Base-by-base conservation (phyloP, 2,797 vertebrate genomes). In the Nasua narica region DNA sequence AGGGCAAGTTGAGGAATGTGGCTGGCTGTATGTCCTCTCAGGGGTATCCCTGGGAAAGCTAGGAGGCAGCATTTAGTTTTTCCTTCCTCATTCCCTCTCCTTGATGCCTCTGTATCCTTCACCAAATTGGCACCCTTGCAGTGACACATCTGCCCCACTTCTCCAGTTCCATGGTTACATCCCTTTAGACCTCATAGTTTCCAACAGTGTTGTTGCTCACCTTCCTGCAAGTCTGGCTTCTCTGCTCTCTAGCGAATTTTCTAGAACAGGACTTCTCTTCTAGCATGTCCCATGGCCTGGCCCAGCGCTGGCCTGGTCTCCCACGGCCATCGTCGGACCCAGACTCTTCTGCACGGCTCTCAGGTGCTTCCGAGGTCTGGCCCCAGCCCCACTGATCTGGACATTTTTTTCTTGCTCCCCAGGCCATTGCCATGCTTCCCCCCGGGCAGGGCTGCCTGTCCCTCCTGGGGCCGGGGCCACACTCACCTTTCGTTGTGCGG, bases 211-310 rank as follows among this genome's bases (percentile, higher is more conserved):
- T 92, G 52, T 62, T 35, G 70, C 43, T 8, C 32, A 3, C 56
- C n/a, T 91, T 85, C 60, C 56, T 90, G 40, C 62, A 48, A 40
- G 29, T 14, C 40, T 65, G 50, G 48, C 13, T 7, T 58, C 19
- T 56, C 60, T 46, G 56, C 15, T 7, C 8, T 58, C 69, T 4
- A 14, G 70, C 6, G 23, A 5, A 62, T 52, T 62, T 91, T 88
- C 67, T 62, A 10, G 52, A 82, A 48, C 2, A 46, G 0, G 8
- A 37, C 60, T 72, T 54, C 48, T 32, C 1, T 54, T 69, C 16
- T 46, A 21, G 5, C 7, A 60, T 9, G 27, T 8, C 56, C 0
- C 19, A 13, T 13, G 15, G 50, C 15, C 35, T 1, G 0, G 37
- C 50, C 70, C 4, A 11, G 79, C 35, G 15, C 74, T 37, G 69